A percentile compares a stretch with the other conserved stretches of the same genome.
phyloP scores from a whole-genome alignment of 2,113 vertebrate genomes.

The Laticauda laticaudata region DNA sequence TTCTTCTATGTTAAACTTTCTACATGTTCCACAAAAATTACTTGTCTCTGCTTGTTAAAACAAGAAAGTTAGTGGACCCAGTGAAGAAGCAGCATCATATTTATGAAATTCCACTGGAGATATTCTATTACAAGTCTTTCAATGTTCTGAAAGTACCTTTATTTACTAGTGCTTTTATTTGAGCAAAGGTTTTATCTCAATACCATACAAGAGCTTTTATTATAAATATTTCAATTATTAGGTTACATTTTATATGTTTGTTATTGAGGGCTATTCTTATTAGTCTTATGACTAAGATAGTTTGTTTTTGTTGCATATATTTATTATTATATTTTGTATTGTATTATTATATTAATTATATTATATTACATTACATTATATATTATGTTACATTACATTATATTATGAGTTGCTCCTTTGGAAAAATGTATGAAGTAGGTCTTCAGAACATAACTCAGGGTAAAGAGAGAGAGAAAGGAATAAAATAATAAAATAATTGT shows the following conservation, averaged over 20 bases:
- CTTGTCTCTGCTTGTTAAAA: not conserved
- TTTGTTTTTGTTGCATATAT: not conserved
- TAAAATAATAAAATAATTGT: not conserved
- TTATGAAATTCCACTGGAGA: not conserved
- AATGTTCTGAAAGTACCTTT: not conserved
- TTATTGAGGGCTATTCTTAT: not conserved
- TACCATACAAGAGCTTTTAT: not conserved
- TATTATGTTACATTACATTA: too few relatives aligned
- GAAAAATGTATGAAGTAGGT: not conserved
- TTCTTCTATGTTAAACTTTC: not conserved
- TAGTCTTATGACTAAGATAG: not conserved
- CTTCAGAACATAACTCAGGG: not conserved
- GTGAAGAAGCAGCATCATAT: not conserved
- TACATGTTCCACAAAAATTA: not conserved
- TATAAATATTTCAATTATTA: not conserved
- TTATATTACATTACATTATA: too few relatives aligned
- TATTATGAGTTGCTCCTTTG: not conserved
- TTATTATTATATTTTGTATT: too few relatives aligned
- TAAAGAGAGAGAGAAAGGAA: not conserved
- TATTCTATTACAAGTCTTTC: not conserved
- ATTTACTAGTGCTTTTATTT: not conserved
- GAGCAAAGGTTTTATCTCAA: not conserved
- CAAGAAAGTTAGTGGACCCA: not conserved
- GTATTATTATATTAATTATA: too few relatives aligned
- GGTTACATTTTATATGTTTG: not conserved